Evolutionary conservation across 2,113 vertebrate genomes (phyloP).

Genomic region (Brevimyrus niger): DNA sequence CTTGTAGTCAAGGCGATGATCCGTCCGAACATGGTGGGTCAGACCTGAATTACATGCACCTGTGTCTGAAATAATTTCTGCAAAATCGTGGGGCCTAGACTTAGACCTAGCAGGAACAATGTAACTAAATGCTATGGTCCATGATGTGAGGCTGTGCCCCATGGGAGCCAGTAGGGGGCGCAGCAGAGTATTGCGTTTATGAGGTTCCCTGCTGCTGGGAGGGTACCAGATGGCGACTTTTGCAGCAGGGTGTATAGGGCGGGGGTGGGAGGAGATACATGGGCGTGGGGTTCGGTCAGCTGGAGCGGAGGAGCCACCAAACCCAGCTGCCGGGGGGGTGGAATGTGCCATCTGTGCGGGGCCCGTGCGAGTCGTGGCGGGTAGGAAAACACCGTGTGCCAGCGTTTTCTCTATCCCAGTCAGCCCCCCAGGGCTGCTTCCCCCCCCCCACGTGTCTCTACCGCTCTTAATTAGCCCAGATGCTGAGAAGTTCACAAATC

Average conservation of each 20-base stretch:
- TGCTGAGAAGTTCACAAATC: neutral
- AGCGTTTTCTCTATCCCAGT: neutral
- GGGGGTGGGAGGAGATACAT: neutral
- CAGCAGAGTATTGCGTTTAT: neutral
- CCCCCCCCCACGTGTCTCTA: neutral
- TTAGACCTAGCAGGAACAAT: neutral
- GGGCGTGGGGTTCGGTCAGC: neutral
- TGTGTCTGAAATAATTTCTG: neutral
- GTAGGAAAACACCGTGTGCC: neutral
- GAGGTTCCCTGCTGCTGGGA: neutral
- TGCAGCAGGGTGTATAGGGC: neutral
- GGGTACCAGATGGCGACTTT: neutral
- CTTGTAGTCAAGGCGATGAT: neutral
- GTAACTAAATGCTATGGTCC: neutral
- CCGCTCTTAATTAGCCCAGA: neutral
- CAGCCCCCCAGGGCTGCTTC: neutral
- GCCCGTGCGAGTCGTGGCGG: neutral
- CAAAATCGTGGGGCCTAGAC: neutral
- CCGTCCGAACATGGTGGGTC: neutral
- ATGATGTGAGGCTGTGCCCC: neutral
- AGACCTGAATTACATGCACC: neutral
- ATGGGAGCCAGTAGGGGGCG: neutral
- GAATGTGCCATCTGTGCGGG: conserved; percentile 11
- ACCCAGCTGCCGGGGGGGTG: neutral
- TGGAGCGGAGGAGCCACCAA: neutral